phyloP scores from a whole-genome alignment of 2,888 invertebrate genomes.

The Phyllotreta striolata region DNA sequence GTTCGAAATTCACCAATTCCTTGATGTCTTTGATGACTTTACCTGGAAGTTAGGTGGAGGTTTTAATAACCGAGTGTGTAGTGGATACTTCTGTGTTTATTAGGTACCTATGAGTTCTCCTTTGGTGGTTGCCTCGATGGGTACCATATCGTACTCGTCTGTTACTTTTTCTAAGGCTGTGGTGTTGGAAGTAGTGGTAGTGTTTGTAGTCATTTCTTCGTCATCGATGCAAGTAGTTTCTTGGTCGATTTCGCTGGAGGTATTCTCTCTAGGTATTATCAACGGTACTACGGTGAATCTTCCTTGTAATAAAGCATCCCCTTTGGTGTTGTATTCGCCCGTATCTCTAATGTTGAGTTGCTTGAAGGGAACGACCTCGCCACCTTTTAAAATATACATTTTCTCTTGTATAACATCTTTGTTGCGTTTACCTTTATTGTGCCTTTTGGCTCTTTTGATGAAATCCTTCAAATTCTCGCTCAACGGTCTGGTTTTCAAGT shows the following conservation, averaged over 20 bases:
- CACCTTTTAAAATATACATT: constrained; percentile 46
- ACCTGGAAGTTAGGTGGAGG: constrained; percentile 12
- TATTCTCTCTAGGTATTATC: constrained; percentile 39
- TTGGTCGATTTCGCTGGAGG: background rate
- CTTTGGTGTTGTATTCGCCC: constrained; percentile 24
- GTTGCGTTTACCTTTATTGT: background rate
- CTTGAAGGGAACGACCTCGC: constrained; percentile 44
- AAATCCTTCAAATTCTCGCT: constrained; percentile 35
- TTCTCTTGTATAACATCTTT: constrained; percentile 26
- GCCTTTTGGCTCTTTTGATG: constrained; percentile 34
- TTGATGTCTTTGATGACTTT: constrained; percentile 39
- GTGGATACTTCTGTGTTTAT: constrained; percentile 4
- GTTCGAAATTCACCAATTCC: constrained; percentile 34
- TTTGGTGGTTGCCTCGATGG: constrained; percentile 16
- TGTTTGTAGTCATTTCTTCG: background rate
- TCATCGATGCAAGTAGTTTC: constrained; percentile 13
- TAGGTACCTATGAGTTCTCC: constrained; percentile 34
- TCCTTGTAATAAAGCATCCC: background rate
- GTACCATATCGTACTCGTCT: constrained; percentile 11
- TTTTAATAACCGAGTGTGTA: background rate
- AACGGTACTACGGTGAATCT: constrained; percentile 48
- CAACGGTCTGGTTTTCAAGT: constrained; percentile 33
- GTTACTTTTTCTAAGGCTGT: constrained; percentile 16
- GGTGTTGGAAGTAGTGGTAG: background rate
- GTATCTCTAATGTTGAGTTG: constrained; percentile 37